A percentile compares a stretch with the other conserved stretches of the same genome.
These are phyloP conservation scores for Ylistrum balloti DNA, from an alignment of 1,140 invertebrate species.

Conservation along the genomic window DNA sequence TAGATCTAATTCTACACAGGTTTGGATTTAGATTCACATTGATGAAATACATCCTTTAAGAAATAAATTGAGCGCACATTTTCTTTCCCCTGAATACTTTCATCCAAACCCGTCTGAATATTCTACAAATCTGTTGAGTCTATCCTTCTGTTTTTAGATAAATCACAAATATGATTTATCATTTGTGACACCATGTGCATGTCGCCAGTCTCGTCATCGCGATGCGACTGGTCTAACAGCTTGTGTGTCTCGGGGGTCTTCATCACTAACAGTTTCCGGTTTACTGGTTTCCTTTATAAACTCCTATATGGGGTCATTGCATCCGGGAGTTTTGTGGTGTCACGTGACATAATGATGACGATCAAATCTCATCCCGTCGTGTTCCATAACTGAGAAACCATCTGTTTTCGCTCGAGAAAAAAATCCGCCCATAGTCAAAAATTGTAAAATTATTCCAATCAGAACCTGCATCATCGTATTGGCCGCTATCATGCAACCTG, in stretches of 20 bases:
- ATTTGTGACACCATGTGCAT: constrained; percentile 8
- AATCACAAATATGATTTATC: neutral
- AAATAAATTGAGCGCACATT: too few relatives aligned
- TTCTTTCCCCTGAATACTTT: too few relatives aligned
- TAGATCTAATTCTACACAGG: too few relatives aligned
- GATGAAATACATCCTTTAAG: too few relatives aligned
- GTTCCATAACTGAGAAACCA: neutral
- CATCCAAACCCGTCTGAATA: too few relatives aligned
- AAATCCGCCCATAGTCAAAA: neutral
- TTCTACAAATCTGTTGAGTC: too few relatives aligned
- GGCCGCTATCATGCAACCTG: neutral
- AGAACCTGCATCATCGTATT: neutral
- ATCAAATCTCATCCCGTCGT: constrained; percentile 2
- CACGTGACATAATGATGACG: constrained; percentile 13
- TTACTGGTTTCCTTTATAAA: neutral
- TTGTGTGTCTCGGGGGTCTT: neutral
- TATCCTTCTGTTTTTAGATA: neutral
- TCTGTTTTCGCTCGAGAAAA: constrained; percentile 10
- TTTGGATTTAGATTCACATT: too few relatives aligned
- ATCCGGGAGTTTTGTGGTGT: constrained; percentile 31
- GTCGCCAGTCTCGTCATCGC: neutral
- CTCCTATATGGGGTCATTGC: neutral
- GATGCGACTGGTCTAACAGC: neutral
- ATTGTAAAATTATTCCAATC: neutral
- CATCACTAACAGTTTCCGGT: neutral